Conservation (phyloP, 2,797 vertebrate genomes). For the Anomalospiza imberbis region DNA sequence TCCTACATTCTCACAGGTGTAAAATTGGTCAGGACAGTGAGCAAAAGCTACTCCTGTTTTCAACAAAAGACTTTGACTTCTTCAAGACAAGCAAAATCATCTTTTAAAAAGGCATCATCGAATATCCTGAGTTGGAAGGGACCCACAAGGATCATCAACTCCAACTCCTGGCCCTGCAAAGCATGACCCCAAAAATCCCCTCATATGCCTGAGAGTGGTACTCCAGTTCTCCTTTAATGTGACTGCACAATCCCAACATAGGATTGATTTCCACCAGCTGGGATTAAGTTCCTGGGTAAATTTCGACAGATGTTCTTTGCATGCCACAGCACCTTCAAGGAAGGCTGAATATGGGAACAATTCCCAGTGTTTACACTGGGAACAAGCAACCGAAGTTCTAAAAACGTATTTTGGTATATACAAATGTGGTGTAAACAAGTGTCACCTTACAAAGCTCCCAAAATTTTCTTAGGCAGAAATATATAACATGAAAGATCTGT, state of each 20-base stretch:
- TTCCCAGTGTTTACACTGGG: background rate
- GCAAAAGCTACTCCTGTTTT: background rate
- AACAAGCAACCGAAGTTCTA: background rate
- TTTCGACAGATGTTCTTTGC: background rate
- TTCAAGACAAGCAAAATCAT: background rate
- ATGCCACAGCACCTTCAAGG: background rate
- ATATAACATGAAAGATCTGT: background rate
- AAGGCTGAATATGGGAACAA: background rate
- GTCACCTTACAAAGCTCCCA: background rate
- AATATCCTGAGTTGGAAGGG: background rate
- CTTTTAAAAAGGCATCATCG: background rate
- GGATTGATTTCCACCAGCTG: background rate
- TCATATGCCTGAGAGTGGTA: background rate
- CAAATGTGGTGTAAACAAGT: background rate
- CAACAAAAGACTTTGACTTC: background rate
- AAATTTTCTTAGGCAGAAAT: background rate
- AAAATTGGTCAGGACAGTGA: background rate
- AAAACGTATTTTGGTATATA: background rate
- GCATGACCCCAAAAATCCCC: background rate
- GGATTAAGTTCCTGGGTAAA: background rate
- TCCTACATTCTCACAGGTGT: constrained; percentile 40
- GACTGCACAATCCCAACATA: background rate
- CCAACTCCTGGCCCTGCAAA: background rate
- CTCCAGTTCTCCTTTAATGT: background rate
- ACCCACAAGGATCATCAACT: background rate